These are phyloP conservation scores for Coilia nasus DNA, from an alignment of 2,797 vertebrate species.

Conservation along the genomic window DNA sequence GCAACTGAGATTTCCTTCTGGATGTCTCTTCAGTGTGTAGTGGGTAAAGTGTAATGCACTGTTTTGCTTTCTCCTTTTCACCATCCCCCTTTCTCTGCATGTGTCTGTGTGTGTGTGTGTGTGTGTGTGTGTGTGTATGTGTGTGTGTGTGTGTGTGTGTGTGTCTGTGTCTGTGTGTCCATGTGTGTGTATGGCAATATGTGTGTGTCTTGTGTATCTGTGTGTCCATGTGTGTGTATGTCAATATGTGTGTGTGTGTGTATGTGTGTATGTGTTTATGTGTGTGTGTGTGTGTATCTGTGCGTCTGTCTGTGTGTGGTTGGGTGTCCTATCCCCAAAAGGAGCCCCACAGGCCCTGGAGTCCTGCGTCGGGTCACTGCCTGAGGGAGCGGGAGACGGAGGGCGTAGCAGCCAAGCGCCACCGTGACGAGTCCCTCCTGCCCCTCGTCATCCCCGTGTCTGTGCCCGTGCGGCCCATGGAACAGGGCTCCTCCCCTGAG, in stretches of 20 bases:
- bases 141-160: background rate
- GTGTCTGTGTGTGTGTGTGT: background rate
- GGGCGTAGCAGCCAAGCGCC: slow-evolving; percentile 74
- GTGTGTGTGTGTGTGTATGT: background rate
- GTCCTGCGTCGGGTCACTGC: slow-evolving; percentile 56
- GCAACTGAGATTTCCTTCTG: background rate
- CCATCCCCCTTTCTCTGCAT: background rate
- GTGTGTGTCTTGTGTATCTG: too few species aligned
- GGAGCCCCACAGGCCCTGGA: slow-evolving; percentile 76
- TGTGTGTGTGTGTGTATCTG: too few species aligned
- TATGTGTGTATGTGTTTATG: too few species aligned
- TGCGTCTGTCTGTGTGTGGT: too few species aligned
- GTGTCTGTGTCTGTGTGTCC: too few species aligned
- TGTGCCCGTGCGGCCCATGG: slow-evolving; percentile 86
- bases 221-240: too few species aligned
- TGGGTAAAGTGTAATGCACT: background rate
- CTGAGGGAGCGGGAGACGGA: slow-evolving; percentile 58
- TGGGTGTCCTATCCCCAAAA: slow-evolving; percentile 34
- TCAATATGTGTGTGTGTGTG: too few species aligned
- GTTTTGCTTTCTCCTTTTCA: background rate
- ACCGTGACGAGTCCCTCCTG: slow-evolving; percentile 84
- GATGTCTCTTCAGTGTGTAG: background rate
- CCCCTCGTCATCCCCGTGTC: slow-evolving; percentile 97
- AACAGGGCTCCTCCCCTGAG: slow-evolving; percentile 69
- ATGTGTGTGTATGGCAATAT: too few species aligned